Percentiles rank a stretch among this genome's conserved stretches.
Conservation (phyloP, 1,140 invertebrate genomes). For the Dendrolimus punctatus region DNA sequence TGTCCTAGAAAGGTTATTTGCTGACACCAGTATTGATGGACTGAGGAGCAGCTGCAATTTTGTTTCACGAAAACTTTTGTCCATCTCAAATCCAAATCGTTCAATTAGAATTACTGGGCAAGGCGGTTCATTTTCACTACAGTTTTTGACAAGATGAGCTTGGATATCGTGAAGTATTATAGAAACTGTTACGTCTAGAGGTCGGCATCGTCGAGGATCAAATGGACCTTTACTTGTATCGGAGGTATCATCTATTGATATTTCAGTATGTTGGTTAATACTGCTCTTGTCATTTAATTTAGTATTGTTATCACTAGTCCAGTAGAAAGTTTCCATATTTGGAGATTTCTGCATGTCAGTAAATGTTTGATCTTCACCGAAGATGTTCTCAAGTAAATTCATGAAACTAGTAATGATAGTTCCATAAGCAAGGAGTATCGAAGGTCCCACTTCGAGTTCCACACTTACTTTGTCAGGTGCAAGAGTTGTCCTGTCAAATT, state of each 20-base stretch:
- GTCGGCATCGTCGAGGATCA: constrained; percentile 90
- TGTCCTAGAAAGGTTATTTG: constrained; percentile 79
- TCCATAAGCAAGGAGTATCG: constrained; percentile 90
- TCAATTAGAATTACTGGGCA: constrained; percentile 94
- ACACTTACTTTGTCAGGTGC: constrained; percentile 90
- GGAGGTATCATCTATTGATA: constrained; percentile 72
- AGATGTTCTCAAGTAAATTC: constrained; percentile 95
- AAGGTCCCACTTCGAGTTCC: constrained; percentile 95
- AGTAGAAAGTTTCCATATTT: constrained; percentile 64
- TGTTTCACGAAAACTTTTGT: constrained; percentile 93
- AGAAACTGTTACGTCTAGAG: constrained; percentile 92
- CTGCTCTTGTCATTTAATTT: constrained; percentile 71
- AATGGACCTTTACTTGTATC: constrained; percentile 75
- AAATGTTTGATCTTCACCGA: constrained; percentile 95
- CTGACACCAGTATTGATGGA: constrained; percentile 87
- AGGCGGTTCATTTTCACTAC: constrained; percentile 87
- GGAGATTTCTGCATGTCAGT: constrained; percentile 89
- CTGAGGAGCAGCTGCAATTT: constrained; percentile 92
- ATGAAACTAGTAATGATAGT: constrained; percentile 91
- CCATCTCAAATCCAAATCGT: constrained; percentile 96
- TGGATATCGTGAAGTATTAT: constrained; percentile 97
- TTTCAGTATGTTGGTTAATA: constrained; percentile 67
- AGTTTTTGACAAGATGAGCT: constrained; percentile 93
- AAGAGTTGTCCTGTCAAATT: constrained; percentile 90
- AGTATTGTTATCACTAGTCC: constrained; percentile 60